Percentiles rank a stretch among this genome's conserved stretches.
Conservation (phyloP, 2,113 vertebrate species). For the Perognathus longimembris region DNA sequence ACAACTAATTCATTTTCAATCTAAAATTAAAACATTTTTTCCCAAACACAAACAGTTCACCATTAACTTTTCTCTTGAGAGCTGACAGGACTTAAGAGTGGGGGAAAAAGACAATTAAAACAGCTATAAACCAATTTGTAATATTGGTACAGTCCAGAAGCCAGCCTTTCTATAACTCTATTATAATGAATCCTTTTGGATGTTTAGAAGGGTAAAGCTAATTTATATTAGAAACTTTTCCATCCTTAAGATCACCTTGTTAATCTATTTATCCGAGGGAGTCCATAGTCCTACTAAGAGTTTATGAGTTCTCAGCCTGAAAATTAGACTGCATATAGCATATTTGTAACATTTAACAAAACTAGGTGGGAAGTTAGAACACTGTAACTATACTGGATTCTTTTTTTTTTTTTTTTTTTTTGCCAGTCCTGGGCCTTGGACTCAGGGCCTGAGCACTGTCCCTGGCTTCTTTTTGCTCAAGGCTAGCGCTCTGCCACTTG, state of each 20-base stretch:
- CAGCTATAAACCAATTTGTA: background rate
- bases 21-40: background rate
- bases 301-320: conserved; percentile 56
- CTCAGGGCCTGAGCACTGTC: too few relatives aligned
- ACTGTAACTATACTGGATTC: conserved; percentile 20
- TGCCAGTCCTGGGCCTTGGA: too few relatives aligned
- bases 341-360: conserved; percentile 53
- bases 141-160: background rate
- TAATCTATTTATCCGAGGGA: conserved; percentile 64
- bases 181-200: conserved; percentile 41
- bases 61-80: background rate
- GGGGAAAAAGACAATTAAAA: background rate
- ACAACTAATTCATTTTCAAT: background rate
- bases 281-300: conserved; percentile 13
- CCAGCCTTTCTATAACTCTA: background rate
- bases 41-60: background rate
- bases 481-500: too few relatives aligned
- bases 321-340: conserved; percentile 30
- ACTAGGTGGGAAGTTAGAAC: conserved; percentile 46
- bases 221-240: conserved; percentile 53
- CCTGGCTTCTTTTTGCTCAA: too few relatives aligned
- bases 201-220: conserved; percentile 53
- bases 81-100: background rate
- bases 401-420: too few relatives aligned
- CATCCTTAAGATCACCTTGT: conserved; percentile 57